Conservation (phyloP, 2,888 invertebrate genomes). For the Limulus polyphemus region DNA sequence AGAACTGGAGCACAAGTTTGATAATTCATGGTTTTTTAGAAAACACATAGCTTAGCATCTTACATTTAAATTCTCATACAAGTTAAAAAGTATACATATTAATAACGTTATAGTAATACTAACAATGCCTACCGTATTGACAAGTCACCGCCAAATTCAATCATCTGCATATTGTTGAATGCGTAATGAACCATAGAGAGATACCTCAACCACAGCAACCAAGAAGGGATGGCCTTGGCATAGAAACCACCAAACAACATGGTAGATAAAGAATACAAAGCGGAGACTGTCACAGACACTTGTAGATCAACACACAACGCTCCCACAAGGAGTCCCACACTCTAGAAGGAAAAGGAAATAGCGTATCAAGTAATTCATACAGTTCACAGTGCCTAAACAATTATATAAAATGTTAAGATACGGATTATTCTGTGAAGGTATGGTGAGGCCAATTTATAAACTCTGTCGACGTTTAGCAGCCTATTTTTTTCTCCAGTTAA, state of each 20-base stretch:
- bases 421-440: too few species aligned
- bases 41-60: background rate
- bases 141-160: constrained; percentile 57
- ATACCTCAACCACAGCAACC: constrained; percentile 60
- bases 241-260: constrained; percentile 63
- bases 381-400: too few species aligned
- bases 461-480: too few species aligned
- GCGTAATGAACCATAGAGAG: constrained; percentile 66
- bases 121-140: constrained; percentile 48
- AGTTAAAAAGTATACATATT: background rate
- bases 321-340: constrained; percentile 64
- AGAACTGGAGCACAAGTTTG: too few species aligned
- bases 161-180: constrained; percentile 65
- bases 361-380: too few species aligned
- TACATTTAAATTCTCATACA: constrained; percentile 2
- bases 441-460: too few species aligned
- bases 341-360: constrained; percentile 36
- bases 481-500: too few species aligned
- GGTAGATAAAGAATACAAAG: constrained; percentile 59
- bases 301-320: constrained; percentile 63
- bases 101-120: background rate
- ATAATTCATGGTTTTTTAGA: too few species aligned
- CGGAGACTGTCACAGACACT: constrained; percentile 61
- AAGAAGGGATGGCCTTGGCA: constrained; percentile 56
- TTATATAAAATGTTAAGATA: too few species aligned